Evolutionary conservation across 2,888 invertebrate species (phyloP), one percentile per base, ranked within the genome.

Genomic region (Amorpha juglandis): DNA sequence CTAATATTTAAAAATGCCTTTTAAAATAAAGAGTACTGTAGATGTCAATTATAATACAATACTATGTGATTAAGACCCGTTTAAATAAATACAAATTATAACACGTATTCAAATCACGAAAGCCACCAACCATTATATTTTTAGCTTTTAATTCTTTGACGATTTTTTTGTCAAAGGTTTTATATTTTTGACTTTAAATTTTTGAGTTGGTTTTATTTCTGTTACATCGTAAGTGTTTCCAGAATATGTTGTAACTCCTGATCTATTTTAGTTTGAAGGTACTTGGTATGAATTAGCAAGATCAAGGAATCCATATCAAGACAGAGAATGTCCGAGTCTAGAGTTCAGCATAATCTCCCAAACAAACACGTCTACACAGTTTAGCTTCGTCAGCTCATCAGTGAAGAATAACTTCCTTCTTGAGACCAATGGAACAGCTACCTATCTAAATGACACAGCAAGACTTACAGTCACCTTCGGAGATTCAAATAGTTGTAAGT

Each of bases 231-330:
- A 7, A 6, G 38, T 9, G 2, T 38, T 38, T 38, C 38, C 7
- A 9, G 45, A 8, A 50, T 9, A 9, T 50, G 2, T 50, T 19
- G 12, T 45, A 11, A 45, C 45, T 50, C 19, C 35, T 0, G 14
- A 53, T 8, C 1, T 0, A 8, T 58, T 70, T 63, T 72, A 92
- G 92, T 88, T 90, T 66, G 35, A 75, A 52, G 89, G 89, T 51
- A 72, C 63, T 64, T 92, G 91, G 92, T 78, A 82, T 70, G 90
- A 89, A 58, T 67, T 82, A 16, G 70, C 75, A 9, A 78, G 86
- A 21, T 70, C 86, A 0, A 80, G 75, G 11, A 80, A 75, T 27
- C 64, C 69, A 0, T 66, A 66, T 0, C 77, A 78, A 62, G 75
- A 68, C 0, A 84, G 81, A 0, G 87, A 88, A n/a, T 92, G 92